Base-by-base conservation (phyloP, 1,140 invertebrate species). In the Trissolcus basalis region DNA sequence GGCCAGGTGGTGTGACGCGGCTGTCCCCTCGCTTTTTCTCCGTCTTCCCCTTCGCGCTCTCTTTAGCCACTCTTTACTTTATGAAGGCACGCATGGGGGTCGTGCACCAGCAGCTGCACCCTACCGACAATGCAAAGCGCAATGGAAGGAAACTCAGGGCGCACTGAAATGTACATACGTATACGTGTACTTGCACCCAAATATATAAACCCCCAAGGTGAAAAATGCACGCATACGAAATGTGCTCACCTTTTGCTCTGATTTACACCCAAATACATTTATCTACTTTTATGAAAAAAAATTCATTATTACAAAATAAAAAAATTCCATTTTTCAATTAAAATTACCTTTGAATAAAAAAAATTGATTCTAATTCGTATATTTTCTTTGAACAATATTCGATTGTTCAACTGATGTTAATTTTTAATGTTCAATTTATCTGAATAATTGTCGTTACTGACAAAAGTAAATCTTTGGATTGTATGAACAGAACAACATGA, bases 41-140 rank as follows among this genome's bases (percentile, higher is more conserved):
- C 63, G 32, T 74, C 61, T 45, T 51, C 48, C 53, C 48, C 54
- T 54, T 51, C 50, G 50, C 53, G 14, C 55, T 64, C 60, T 54
- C 65, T 59, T 69, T 55, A 50, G 67, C 61, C 61, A 65, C 60
- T 76, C 72, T 76, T 76, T 76, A 76, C 72, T 84, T 83, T 81
- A 82, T 78, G 81, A 79, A 81, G 79, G 65, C 75, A 77, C 70
- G 75, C 78, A 84, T 82, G 85, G 85, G 85, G 85, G 86, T 86
- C 82, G 80, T 69, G 63, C 68, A 77, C 78, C 73, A 53, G 64
- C 85, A 88, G 84, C 85, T 86, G 86, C 82, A 78, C 77, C 81
- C 67, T 77, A 70, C 74, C 83, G 81, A 88, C 86, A 88, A 88
- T 88, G 80, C 84, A 81, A 82, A 58, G 69, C 67, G 72, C 73